These are phyloP conservation scores for Megatriorchis doriae DNA, from an alignment of 2,113 vertebrate genomes.

Conservation along the genomic window DNA sequence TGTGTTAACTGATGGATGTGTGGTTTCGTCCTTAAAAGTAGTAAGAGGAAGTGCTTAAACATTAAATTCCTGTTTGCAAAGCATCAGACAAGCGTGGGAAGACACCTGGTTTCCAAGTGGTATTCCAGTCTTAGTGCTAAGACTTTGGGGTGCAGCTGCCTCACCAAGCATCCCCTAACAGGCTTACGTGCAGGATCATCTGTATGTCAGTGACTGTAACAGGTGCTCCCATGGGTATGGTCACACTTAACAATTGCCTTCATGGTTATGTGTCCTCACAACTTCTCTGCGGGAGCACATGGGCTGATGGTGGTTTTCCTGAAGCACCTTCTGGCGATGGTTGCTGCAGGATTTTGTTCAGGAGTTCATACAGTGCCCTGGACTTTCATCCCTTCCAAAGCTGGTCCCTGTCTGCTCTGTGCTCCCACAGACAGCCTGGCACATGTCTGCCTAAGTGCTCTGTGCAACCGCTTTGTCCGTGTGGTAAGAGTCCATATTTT, in stretches of 20 bases:
- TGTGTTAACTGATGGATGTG: not conserved
- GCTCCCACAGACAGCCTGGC: not conserved
- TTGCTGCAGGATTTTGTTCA: not conserved
- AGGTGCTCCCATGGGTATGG: rapidly evolving
- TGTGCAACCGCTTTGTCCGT: not conserved
- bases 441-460: rapidly evolving
- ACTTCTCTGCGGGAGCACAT: rapidly evolving
- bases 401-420: not conserved
- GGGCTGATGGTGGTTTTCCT: not conserved
- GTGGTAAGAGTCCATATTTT: rapidly evolving
- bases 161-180: rapidly evolving
- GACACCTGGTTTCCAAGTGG: not conserved
- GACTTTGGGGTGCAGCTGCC: not conserved
- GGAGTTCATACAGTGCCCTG: not conserved
- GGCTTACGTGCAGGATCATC: rapidly evolving
- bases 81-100: rapidly evolving
- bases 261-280: not conserved
- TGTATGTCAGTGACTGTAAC: rapidly evolving
- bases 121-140: not conserved
- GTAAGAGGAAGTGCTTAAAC: not conserved
- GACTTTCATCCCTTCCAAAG: rapidly evolving
- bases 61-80: not conserved
- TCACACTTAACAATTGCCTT: too few relatives aligned
- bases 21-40: not conserved
- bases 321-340: not conserved